Evolutionary conservation across 2,113 vertebrate genomes (phyloP), one percentile per base, ranked within the genome.

Genomic region (Rynchops niger): DNA sequence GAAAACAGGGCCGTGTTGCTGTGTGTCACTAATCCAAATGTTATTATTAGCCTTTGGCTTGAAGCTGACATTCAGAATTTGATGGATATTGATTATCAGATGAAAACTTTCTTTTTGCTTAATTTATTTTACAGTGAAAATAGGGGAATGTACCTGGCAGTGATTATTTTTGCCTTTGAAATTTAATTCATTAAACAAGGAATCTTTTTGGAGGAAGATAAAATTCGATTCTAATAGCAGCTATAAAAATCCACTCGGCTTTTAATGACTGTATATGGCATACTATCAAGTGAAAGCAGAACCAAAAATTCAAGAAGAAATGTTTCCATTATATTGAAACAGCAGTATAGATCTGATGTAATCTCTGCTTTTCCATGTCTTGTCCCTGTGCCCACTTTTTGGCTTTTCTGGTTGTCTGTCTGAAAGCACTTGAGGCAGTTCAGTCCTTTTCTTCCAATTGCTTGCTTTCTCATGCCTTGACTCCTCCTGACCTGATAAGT

Each of bases 151-250:
- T 63, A 55, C 32, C 8, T 65, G 50, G 29, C 45, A 84, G 32
- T 53, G 47, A 73, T 88, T 95, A 50, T 62, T 95, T 97, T 88
- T 95, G 50, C 62, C 74, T 95, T 90, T 80, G 66, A 95, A 94
- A 91, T 94, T 73, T 66, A 86, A 86, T 95, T 89, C 78, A 91
- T 82, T 83, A 55, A 84, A 73, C 52, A 62, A 43, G 21, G 45
- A 30, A 91, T 82, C 58, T 50, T 90, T 95, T 18, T 88, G 80
- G 56, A 86, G 69, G 43, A 84, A 88, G 47, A 50, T 72, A 87
- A 81, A 91, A 85, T 91, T 82, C 62, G 73, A 45, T 96, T 95
- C 70, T 88, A 94, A 90, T 80, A 88, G 91, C 70, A 77, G 56
- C 94, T 80, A 55, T 94, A 94, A 96, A 95, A 96, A 73, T 83